Evolutionary conservation across 2,113 vertebrate genomes (phyloP), one percentile per base, ranked within the genome.

Genomic region (Cichladusa arquata): DNA sequence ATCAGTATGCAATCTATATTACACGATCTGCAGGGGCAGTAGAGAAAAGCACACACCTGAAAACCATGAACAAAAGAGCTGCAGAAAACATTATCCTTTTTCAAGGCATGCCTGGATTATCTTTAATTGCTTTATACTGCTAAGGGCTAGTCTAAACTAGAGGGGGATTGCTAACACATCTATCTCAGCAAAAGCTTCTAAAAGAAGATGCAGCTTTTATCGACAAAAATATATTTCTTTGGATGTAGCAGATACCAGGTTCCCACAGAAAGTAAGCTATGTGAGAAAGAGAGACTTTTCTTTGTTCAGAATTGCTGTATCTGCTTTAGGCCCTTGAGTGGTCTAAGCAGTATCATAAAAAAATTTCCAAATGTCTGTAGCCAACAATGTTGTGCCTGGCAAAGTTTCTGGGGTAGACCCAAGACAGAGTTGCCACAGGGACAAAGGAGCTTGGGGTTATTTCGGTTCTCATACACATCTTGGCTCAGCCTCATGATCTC

Each of bases 91-190:
- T 61, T 82, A 91, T 73, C 54, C 31, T 86, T 96, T 93, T 96
- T 86, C 64, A 88, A 93, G 72, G 24, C 47, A 74, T 67, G 56
- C 22, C 33, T 71, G 69, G 47, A 90, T 92, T 93, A 88, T 71
- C 88, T 95, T 92, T 96, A 95, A 93, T 94, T 94, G 76, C 67
- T 81, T 93, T 90, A 44, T 86, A 65, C 34, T 90, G 67, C 67
- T 93, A 83, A 56, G 33, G 82, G 71, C 67, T 83, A 66, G 62
- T 64, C 42, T 90, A 87, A 94, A 76, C 29, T 72, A 58, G 54
- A 86, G 76, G 79, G 33, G 47, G 20, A 77, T 82, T 88, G 62
- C 74, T 88, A 62, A 60, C n/a, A 82, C 57, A 50, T 60, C 26
- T 60, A n/a, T 91, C 20, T 80, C 70, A 79, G 66, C 31, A 87